Evolutionary conservation across 2,888 invertebrate species (phyloP).

Genomic region (Masnerella sp.): DNA sequence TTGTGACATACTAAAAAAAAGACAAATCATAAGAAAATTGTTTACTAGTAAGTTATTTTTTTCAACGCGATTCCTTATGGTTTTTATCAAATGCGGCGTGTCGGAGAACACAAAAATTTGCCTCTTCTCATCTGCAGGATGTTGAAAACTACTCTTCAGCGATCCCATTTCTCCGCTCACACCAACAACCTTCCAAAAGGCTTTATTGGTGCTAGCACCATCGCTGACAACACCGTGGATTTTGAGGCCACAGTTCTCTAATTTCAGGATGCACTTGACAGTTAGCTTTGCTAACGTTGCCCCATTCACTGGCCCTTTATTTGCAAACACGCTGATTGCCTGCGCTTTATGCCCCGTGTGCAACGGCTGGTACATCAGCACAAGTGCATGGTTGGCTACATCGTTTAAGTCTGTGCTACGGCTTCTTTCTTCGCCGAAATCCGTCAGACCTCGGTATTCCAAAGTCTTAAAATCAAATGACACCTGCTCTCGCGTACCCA

Average conservation of each 20-base stretch:
- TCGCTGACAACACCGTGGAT: conserved; percentile 3
- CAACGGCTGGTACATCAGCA: conserved; percentile 6
- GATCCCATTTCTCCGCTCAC: background rate
- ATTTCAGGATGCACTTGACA: background rate
- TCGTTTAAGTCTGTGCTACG: background rate
- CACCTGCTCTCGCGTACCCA: background rate
- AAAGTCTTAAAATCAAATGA: background rate
- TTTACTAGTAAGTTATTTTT: background rate
- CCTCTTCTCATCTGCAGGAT: background rate
- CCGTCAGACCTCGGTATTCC: background rate
- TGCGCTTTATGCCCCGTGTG: conserved; percentile 1
- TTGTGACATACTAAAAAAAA: background rate
- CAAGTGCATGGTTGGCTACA: conserved; percentile 1
- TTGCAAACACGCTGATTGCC: conserved; percentile 1
- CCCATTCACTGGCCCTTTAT: conserved; percentile 1
- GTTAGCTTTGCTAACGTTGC: background rate
- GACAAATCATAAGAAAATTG: too few relatives aligned
- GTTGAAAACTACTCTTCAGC: background rate
- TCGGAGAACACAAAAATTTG: background rate
- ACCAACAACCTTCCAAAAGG: background rate
- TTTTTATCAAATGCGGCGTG: background rate
- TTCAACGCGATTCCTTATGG: background rate
- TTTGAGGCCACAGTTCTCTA: background rate
- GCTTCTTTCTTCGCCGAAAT: background rate
- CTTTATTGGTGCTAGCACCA: conserved; percentile 5